Base-by-base conservation (phyloP, 2,797 vertebrate genomes). In the Poecilia gillii region DNA sequence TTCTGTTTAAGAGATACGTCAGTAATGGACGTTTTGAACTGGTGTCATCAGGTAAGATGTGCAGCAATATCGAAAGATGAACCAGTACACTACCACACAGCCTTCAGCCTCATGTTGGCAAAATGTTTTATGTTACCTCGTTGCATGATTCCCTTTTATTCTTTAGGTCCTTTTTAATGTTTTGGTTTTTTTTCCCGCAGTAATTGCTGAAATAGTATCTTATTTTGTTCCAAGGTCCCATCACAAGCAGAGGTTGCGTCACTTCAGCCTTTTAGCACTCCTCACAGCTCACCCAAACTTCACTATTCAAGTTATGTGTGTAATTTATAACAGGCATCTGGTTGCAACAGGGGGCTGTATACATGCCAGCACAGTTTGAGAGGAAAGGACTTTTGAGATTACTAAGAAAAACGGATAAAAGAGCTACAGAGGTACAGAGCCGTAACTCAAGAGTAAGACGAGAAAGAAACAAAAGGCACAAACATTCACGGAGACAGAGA, bases 391-490 rank as follows among this genome's bases (percentile, higher is more conserved):
- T 47, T 68, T 55, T n/a, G 51, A 81, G 77, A 73, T 55, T 33
- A 75, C 4, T 77, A 43, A 45, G 45, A 73, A 36, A 70, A 71
- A 39, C 8, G 66, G 59, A 59, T 79, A 64, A 74, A 81, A 51
- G 53, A 57, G 76, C 41, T 55, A 49, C 23, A 6, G 28, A 49
- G 36, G 46, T 33, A 33, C 28, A 41, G 11, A 76, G 75, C 81
- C 75, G 36, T 77, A 87, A 84, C 49, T 85, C 70, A 43, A 68
- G 41, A 46, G 20, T 31, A 83, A 28, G 74, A 62, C 47, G 64
- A 57, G 45, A 72, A 66, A 41, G 25, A 72, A 51, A 75, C 36
- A 43, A 77, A 78, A 71, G 64, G 70, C 55, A 16, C 13, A 23
- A 39, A 23, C 20, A 39, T 39, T 23, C 39, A 18, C 6, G 1